Evolutionary conservation across 1,140 invertebrate species (phyloP).

Genomic region (Penaeus indicus): DNA sequence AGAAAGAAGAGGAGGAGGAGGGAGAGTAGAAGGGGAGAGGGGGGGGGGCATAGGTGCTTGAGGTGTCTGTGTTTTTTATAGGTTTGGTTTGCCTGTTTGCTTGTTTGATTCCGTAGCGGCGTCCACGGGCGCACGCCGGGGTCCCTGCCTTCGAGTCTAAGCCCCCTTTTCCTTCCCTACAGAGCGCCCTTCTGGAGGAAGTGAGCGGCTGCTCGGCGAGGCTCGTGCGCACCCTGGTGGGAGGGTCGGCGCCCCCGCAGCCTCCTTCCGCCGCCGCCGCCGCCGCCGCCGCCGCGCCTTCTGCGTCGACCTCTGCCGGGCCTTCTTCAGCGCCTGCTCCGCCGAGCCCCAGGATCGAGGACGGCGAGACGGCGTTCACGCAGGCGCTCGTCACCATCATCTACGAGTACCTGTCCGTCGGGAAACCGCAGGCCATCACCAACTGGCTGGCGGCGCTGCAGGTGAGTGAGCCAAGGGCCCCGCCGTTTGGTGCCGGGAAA

Average conservation of each 20-base stretch:
- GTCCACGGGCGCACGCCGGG: not conserved
- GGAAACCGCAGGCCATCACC: conserved; percentile 53
- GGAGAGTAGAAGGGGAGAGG: no score
- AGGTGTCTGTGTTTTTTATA: no score
- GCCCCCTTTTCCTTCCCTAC: not conserved
- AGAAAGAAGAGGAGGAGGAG: no score
- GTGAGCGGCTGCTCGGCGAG: conserved; percentile 49
- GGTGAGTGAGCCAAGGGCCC: not conserved
- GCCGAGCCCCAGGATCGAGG: not conserved
- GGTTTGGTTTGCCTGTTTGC: no score
- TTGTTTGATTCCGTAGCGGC: no score
- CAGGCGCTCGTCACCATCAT: conserved; percentile 53
- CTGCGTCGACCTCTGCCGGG: not conserved
- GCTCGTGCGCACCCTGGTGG: conserved; percentile 46
- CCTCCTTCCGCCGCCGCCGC: no score
- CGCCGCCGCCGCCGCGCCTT: not conserved
- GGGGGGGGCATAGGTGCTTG: no score
- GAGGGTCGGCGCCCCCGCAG: not conserved
- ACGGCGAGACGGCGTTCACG: conserved; percentile 46
- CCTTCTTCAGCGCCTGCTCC: not conserved
- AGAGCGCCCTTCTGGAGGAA: conserved; percentile 45
- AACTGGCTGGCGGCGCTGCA: conserved; percentile 51
- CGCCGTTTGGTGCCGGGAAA: no score
- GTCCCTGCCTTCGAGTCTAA: not conserved
- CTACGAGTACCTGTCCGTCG: conserved; percentile 48